Conservation (phyloP, 2,888 invertebrate genomes). For the Busseola fusca region DNA sequence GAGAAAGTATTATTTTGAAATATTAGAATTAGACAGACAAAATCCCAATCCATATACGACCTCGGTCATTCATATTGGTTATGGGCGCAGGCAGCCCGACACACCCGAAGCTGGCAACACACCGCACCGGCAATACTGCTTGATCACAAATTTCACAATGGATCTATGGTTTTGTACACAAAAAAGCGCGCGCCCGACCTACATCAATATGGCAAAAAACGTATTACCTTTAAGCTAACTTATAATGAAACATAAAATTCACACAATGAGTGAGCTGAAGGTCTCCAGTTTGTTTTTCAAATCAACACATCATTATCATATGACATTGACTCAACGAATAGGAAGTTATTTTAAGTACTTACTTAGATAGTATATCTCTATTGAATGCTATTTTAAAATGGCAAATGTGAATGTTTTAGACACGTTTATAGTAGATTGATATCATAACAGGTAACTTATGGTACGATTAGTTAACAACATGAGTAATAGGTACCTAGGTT, state of each 20-base stretch:
- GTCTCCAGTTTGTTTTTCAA: slow-evolving; percentile 67
- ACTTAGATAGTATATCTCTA: slow-evolving; percentile 53
- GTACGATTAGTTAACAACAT: background rate
- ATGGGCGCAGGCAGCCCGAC: slow-evolving; percentile 36
- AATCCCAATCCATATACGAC: slow-evolving; percentile 23
- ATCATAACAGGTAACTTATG: background rate
- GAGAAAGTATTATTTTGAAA: background rate
- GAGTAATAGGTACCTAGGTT: background rate
- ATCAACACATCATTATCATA: slow-evolving; percentile 66
- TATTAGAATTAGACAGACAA: background rate
- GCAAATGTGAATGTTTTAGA: slow-evolving; percentile 30
- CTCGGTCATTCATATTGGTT: slow-evolving; percentile 53
- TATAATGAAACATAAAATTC: slow-evolving; percentile 65
- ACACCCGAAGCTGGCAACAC: slow-evolving; percentile 60
- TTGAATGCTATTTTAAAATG: slow-evolving; percentile 42
- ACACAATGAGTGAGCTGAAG: slow-evolving; percentile 64
- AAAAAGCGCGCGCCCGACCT: slow-evolving; percentile 82
- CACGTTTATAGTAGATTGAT: background rate
- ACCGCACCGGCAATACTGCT: slow-evolving; percentile 61
- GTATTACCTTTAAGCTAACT: slow-evolving; percentile 65
- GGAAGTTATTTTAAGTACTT: slow-evolving; percentile 63
- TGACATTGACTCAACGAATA: slow-evolving; percentile 67
- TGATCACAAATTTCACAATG: slow-evolving; percentile 54
- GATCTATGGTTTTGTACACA: slow-evolving; percentile 74
- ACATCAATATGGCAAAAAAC: slow-evolving; percentile 81